Conservation (phyloP, 2,113 vertebrate species). For the Protobothrops flavoviridis region DNA sequence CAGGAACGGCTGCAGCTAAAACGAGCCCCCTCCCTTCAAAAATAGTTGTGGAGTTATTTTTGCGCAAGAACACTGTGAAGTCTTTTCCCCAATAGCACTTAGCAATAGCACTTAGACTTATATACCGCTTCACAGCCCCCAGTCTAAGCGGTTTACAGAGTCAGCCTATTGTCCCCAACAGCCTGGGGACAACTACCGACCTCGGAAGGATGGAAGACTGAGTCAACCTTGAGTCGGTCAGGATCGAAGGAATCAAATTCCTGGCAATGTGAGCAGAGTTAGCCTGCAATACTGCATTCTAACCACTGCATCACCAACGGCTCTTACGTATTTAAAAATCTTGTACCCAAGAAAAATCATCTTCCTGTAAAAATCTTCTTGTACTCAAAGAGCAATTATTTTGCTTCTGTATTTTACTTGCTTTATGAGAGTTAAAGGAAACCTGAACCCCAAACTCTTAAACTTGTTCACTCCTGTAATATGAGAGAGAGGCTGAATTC, state of each 20-base stretch:
- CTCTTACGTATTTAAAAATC: background rate
- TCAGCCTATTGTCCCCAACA: background rate
- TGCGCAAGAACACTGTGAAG: background rate
- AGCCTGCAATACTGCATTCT: background rate
- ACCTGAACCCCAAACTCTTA: background rate
- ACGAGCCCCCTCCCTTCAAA: background rate
- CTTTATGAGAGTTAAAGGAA: background rate
- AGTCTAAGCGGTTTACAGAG: background rate
- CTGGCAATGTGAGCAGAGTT: background rate
- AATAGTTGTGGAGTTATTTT: background rate
- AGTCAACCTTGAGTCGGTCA: background rate
- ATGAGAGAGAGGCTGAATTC: background rate
- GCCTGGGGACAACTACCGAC: background rate
- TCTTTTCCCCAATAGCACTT: background rate
- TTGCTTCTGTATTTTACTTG: background rate
- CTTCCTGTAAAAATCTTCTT: background rate
- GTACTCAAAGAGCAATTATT: background rate
- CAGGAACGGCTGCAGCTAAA: background rate
- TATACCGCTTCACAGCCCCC: background rate
- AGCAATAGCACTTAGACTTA: background rate
- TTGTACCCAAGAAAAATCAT: background rate
- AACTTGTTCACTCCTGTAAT: background rate
- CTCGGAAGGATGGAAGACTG: background rate
- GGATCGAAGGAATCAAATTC: background rate
- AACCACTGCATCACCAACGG: background rate